phyloP scores from a whole-genome alignment of 2,888 invertebrate species.

The Nomada flava region DNA sequence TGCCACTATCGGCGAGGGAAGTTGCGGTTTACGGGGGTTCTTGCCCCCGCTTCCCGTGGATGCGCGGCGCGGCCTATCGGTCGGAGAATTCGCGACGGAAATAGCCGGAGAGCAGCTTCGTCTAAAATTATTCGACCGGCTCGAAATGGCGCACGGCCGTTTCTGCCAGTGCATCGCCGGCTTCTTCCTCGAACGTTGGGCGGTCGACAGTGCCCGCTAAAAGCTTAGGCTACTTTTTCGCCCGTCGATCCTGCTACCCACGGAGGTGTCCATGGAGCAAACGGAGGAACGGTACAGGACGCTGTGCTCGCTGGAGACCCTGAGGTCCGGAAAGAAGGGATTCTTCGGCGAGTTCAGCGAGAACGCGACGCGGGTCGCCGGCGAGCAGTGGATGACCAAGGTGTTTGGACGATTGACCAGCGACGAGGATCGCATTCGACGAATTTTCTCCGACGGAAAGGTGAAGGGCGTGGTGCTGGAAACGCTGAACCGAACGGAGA shows the following conservation, averaged over 20 bases:
- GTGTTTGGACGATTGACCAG: slow-evolving; percentile 86
- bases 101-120: slow-evolving; percentile 31
- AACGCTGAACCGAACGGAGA: slow-evolving; percentile 88
- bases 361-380: slow-evolving; percentile 86
- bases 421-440: slow-evolving; percentile 87
- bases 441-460: slow-evolving; percentile 85
- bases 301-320: slow-evolving; percentile 90
- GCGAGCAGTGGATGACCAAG: slow-evolving; percentile 87
- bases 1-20: background rate
- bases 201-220: too few species aligned
- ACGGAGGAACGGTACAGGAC: slow-evolving; percentile 85
- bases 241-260: too few species aligned
- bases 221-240: background rate
- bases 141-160: background rate
- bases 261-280: slow-evolving; percentile 57
- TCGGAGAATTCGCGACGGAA: slow-evolving; percentile 37
- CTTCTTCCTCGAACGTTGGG: background rate
- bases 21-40: too few species aligned
- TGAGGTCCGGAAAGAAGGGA: slow-evolving; percentile 90
- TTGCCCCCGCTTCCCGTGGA: too few species aligned
- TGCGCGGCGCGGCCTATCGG: background rate
- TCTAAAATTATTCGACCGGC: slow-evolving; percentile 54
- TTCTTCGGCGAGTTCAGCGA: slow-evolving; percentile 90
- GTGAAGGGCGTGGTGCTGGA: slow-evolving; percentile 85
- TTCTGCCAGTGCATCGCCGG: background rate